Conservation (phyloP, 2,888 invertebrate species). For the Nebria salina region DNA sequence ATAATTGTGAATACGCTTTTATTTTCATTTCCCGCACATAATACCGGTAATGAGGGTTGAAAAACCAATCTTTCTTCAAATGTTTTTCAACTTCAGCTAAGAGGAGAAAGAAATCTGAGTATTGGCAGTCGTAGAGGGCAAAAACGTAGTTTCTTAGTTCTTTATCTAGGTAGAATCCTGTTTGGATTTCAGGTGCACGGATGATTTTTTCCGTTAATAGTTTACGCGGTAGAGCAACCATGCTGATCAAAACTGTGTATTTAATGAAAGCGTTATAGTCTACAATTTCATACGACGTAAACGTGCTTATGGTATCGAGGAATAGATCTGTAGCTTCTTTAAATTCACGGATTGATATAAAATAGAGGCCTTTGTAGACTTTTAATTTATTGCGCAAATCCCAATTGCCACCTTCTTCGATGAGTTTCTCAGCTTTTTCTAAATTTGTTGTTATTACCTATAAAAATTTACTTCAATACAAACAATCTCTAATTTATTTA, state of each 20-base stretch:
- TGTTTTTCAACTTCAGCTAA: conserved; percentile 61
- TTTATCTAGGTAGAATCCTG: conserved; percentile 78
- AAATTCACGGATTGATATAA: conserved; percentile 75
- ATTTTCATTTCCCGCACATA: conserved; percentile 78
- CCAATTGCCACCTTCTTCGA: conserved; percentile 71
- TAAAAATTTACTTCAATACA: background rate
- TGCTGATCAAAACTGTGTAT: conserved; percentile 60
- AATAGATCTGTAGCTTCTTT: conserved; percentile 71
- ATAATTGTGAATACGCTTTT: conserved; percentile 74
- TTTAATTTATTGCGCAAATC: conserved; percentile 76
- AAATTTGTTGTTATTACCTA: conserved; percentile 55
- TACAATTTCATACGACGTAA: conserved; percentile 79
- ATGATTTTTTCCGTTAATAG: conserved; percentile 60
- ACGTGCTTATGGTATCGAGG: conserved; percentile 76
- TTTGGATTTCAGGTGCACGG: conserved; percentile 75
- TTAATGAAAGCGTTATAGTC: conserved; percentile 68
- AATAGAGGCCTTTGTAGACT: conserved; percentile 74
- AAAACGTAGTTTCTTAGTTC: conserved; percentile 71
- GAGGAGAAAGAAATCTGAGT: conserved; percentile 72
- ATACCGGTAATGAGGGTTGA: conserved; percentile 73
- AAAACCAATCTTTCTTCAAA: conserved; percentile 71
- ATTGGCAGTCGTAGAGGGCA: conserved; percentile 75
- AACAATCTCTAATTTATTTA: conserved; percentile 47
- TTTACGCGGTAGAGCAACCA: conserved; percentile 59
- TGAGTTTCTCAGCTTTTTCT: conserved; percentile 57